A percentile compares a stretch with the other conserved stretches of the same genome.
Conservation (phyloP, 2,113 vertebrate species). For the Indicator indicator region DNA sequence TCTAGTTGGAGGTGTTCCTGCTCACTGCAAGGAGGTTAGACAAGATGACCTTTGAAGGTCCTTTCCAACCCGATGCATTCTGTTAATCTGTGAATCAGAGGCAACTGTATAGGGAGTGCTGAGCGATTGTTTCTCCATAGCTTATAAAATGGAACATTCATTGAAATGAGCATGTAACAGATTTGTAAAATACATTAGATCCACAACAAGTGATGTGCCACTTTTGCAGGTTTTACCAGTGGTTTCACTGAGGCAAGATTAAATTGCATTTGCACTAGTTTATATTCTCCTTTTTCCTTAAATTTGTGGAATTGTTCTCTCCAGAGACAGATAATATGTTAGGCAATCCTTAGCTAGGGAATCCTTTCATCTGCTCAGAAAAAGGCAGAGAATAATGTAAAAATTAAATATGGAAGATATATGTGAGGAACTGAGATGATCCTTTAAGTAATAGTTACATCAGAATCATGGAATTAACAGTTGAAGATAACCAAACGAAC, state of each 20-base stretch:
- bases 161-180: background rate
- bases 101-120: fast-evolving
- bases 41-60: too few species aligned
- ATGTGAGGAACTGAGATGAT: background rate
- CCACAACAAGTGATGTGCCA: background rate
- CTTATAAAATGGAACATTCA: background rate
- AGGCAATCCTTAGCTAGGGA: background rate
- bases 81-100: too few species aligned
- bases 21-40: too few species aligned
- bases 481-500: background rate
- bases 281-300: background rate
- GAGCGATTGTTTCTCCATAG: background rate
- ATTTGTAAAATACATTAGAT: background rate
- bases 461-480: background rate
- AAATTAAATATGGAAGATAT: background rate
- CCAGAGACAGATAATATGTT: background rate
- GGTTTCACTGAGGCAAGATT: background rate
- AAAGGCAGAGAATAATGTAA: background rate
- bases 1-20: too few species aligned
- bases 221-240: background rate
- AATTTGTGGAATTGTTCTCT: background rate
- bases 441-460: background rate
- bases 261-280: background rate
- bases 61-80: too few species aligned
- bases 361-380: background rate